phyloP scores from a whole-genome alignment of 2,797 vertebrate species.

The Pangasius sanitwongsei region DNA sequence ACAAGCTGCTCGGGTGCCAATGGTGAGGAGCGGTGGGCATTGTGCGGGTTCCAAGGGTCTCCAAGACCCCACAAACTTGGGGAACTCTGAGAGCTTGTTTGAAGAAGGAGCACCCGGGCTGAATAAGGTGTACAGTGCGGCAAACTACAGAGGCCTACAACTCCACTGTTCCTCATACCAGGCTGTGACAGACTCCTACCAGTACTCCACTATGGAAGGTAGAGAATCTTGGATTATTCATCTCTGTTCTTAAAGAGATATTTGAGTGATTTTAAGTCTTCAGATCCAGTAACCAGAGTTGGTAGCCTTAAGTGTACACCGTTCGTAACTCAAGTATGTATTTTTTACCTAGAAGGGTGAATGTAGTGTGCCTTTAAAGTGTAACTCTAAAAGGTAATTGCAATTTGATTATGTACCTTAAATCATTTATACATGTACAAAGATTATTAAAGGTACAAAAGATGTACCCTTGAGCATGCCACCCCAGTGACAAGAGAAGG shows the following conservation, averaged over 20 bases:
- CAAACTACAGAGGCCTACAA: slow-evolving; percentile 82
- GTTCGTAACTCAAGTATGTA: not conserved
- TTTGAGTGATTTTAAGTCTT: not conserved
- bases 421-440: not conserved
- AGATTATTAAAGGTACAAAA: not conserved
- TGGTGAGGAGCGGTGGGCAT: slow-evolving; percentile 63
- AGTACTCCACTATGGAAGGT: slow-evolving; percentile 86
- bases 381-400: not conserved
- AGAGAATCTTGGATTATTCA: slow-evolving; percentile 52
- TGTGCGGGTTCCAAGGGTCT: slow-evolving; percentile 70
- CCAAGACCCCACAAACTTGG: slow-evolving; percentile 65
- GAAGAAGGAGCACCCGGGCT: slow-evolving; percentile 72
- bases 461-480: not conserved
- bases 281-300: not conserved
- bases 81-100: slow-evolving; percentile 70
- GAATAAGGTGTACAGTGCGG: slow-evolving; percentile 79
- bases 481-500: not conserved
- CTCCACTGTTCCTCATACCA: slow-evolving; percentile 82
- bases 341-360: not conserved
- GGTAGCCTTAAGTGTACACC: not conserved
- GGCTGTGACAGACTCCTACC: slow-evolving; percentile 80
- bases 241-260: not conserved
- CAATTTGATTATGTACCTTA: not conserved
- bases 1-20: slow-evolving; percentile 66
- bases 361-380: not conserved